Evolutionary conservation across 2,797 vertebrate species (phyloP), one percentile per base, ranked within the genome.

Genomic region (Pyrocephalus nanus): DNA sequence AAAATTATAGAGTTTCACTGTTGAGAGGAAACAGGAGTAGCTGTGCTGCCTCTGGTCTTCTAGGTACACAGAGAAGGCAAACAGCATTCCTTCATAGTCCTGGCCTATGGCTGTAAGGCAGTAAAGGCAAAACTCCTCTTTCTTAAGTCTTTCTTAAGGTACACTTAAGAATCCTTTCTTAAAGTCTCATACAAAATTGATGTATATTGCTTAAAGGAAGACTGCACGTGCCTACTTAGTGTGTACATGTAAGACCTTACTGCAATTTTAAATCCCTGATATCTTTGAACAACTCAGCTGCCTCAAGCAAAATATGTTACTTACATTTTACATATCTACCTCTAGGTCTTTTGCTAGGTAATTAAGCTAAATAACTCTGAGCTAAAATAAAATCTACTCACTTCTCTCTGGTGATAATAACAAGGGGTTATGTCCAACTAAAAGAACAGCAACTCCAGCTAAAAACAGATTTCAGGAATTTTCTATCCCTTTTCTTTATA

Each of bases 301-400:
- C 67, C 84, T 74, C 30, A 70, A 82, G 60, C 29, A 43, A 85
- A 88, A 73, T 53, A 66, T 29, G 55, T 16, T 90, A 48, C 78
- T 76, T 84, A 19, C 13, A 47, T 75, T 88, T 88, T 75, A 50
- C 81, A 16, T 76, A 43, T 61, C 66, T 85, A 36, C 80, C 43
- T 81, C 3, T 0, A 87, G 40, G 67, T 73, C 40, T 81, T 89
- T 72, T 58, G 23, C 66, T 83, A 50, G 51, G 14, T 82, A 88
- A 80, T 92, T 69, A 72, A 47, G 42, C 72, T 77, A 84, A 88
- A 53, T 74, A 70, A 66, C 51, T 85, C 60, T 45, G 36, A 93
- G 38, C 26, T 86, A 55, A 38, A 70, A 55, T 42, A 71, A 92
- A 90, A 86, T 42, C 18, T 82, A 54, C 65, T 78, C n/a, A 15